phyloP scores from a whole-genome alignment of 2,888 invertebrate species.

The Chalcis sispes region DNA sequence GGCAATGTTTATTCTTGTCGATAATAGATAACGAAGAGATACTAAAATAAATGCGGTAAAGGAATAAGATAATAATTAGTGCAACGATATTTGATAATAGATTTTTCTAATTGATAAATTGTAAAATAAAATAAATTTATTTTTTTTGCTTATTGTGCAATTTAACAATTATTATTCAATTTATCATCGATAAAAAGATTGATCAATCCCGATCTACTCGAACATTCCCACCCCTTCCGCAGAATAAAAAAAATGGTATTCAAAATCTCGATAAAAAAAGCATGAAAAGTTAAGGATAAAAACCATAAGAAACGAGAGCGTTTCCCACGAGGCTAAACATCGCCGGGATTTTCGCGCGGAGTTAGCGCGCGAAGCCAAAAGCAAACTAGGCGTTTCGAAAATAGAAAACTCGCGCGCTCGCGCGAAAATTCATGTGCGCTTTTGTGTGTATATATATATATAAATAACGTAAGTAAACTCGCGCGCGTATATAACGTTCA shows the following conservation, averaged over 20 bases:
- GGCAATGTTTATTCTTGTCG: constrained; percentile 23
- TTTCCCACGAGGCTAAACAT: constrained; percentile 27
- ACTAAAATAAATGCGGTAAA: constrained; percentile 30
- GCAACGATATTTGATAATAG: constrained; percentile 6
- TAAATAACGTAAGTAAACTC: not conserved
- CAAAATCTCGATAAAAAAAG: not conserved
- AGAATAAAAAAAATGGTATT: too few species aligned
- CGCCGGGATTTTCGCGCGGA: not conserved
- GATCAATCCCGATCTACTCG: too few species aligned
- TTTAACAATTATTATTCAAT: too few species aligned
- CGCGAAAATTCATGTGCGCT: constrained; percentile 13
- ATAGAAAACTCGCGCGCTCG: constrained; percentile 40
- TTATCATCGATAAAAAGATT: too few species aligned
- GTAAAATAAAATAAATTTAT: too few species aligned
- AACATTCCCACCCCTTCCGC: too few species aligned
- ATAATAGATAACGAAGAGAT: constrained; percentile 34
- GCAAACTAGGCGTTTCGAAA: constrained; percentile 52
- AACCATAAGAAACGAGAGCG: not conserved
- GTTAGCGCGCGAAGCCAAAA: not conserved
- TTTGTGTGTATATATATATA: not conserved
- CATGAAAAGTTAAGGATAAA: not conserved
- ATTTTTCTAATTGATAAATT: too few species aligned
- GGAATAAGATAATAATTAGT: constrained; percentile 10
- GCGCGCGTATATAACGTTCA: constrained; percentile 1
- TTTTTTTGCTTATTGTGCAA: too few species aligned